Conservation (phyloP, 2,888 invertebrate species). For the Ditylenchus weischeri region DNA sequence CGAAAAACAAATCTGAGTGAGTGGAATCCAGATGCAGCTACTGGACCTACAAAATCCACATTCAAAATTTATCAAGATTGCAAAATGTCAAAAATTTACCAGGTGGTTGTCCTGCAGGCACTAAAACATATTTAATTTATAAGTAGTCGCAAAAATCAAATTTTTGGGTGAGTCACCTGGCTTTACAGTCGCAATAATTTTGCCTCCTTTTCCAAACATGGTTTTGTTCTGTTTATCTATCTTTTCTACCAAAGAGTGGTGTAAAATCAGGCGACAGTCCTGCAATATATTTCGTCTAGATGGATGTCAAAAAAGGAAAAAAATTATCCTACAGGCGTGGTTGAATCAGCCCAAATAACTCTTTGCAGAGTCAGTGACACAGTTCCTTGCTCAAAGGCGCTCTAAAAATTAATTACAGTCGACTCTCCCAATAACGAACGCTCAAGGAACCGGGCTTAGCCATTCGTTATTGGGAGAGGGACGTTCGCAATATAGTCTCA, state of each 20-base stretch:
- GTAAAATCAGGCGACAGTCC: conserved; percentile 34
- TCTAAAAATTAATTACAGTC: conserved; percentile 37
- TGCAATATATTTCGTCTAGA: background rate
- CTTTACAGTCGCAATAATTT: conserved; percentile 44
- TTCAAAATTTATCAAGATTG: too few relatives aligned
- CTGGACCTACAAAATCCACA: conserved; percentile 38
- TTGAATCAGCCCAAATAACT: conserved; percentile 58
- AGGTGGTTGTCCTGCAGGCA: conserved; percentile 33
- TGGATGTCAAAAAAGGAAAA: background rate
- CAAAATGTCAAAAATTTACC: too few relatives aligned
- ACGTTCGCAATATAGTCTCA: too few relatives aligned
- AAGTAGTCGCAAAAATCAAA: too few relatives aligned
- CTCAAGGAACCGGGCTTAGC: too few relatives aligned
- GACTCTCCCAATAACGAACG: too few relatives aligned
- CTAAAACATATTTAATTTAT: background rate
- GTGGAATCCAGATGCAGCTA: conserved; percentile 42
- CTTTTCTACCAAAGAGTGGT: conserved; percentile 54
- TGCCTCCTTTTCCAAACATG: conserved; percentile 56
- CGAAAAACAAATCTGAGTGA: conserved; percentile 47
- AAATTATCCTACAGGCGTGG: conserved; percentile 44
- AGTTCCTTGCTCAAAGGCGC: conserved; percentile 56
- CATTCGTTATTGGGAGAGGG: too few relatives aligned
- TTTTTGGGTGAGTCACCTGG: conserved; percentile 3
- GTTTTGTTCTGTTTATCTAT: conserved; percentile 54
- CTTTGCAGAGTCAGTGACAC: conserved; percentile 55